Base-by-base conservation (phyloP, 2,888 invertebrate genomes). In the Lithophane ornitopus region DNA sequence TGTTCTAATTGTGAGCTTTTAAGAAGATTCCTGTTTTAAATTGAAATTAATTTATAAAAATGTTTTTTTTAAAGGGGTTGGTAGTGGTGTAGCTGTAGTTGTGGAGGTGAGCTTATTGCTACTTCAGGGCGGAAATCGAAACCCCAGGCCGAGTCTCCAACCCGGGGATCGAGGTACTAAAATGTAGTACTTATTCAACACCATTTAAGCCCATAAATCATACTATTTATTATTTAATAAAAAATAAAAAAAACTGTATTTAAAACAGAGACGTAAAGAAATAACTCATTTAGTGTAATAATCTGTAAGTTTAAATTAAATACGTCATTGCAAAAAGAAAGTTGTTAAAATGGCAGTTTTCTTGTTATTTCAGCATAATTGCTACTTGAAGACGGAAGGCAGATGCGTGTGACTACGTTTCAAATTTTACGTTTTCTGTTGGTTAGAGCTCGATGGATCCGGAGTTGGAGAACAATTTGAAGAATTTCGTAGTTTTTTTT, bases 341-440 rank as follows among this genome's bases (percentile, higher is more conserved):
- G 92, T 91, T 90, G 91, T 93, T 91, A 92, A 94, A 93, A 92
- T 91, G 90, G 90, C 90, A 89, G 90, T 92, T 91, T 93, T 89
- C 80, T 93, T 92, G 92, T 93, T 92, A 90, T 93, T 93, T 91
- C 89, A 87, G 89, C 92, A 92, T 95, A 96, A 96, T 95, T 95
- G 92, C 91, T 93, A 92, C 90, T 89, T 91, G 81, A 89, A 90
- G 94, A 92, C 94, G 91, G 93, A 91, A 91, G 93, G 95, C 96
- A 96, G 96, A 96, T 96, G 96, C 92, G 93, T 95, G 95, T 91
- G 94, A 94, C 92, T 92, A 91, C 93, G 89, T 92, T 94, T 91
- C 90, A 94, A 93, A 93, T 93, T 93, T 95, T 91, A 93, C 91
- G 90, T 93, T 91, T 89, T 91, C 61, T 91, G 91, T 88, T 89